phyloP scores from a whole-genome alignment of 1,140 invertebrate genomes.

The Drosophila paulistorum region DNA sequence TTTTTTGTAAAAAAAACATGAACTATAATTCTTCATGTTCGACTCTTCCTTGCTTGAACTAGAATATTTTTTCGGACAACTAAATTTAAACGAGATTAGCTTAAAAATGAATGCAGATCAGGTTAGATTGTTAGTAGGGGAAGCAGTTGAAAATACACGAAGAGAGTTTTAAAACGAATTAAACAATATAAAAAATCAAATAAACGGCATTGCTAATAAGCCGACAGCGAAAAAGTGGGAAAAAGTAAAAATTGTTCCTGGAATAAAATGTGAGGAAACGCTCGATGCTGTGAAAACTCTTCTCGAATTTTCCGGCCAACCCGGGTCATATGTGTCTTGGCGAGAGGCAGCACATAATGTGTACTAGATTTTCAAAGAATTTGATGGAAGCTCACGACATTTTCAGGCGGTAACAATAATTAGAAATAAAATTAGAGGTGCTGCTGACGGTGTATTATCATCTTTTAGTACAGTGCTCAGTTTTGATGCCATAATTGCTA shows the following conservation, averaged over 20 bases:
- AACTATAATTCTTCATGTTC: neutral
- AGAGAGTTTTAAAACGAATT: neutral
- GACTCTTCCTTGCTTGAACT: slow-evolving; percentile 7
- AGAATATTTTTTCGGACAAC: neutral
- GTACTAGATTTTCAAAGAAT: neutral
- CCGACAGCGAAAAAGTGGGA: slow-evolving; percentile 4
- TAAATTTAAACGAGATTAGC: slow-evolving; percentile 1
- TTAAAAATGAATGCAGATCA: slow-evolving; percentile 3
- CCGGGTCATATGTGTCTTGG: neutral
- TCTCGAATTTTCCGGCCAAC: slow-evolving; percentile 1
- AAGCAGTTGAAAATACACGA: slow-evolving; percentile 1
- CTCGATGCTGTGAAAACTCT: slow-evolving; percentile 11
- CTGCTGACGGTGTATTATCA: no score
- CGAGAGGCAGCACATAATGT: neutral
- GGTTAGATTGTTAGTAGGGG: neutral
- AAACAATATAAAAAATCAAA: neutral
- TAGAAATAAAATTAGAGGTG: slow-evolving; percentile 4
- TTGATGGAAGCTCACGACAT: neutral
- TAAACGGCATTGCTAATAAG: neutral
- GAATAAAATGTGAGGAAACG: slow-evolving; percentile 8
- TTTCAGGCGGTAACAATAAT: neutral
- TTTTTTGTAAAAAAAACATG: neutral
- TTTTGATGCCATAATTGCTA: no score
- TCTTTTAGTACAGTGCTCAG: no score
- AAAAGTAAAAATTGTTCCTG: slow-evolving; percentile 4